Conservation (phyloP, 2,113 vertebrate genomes). For the Jaculus jaculus region DNA sequence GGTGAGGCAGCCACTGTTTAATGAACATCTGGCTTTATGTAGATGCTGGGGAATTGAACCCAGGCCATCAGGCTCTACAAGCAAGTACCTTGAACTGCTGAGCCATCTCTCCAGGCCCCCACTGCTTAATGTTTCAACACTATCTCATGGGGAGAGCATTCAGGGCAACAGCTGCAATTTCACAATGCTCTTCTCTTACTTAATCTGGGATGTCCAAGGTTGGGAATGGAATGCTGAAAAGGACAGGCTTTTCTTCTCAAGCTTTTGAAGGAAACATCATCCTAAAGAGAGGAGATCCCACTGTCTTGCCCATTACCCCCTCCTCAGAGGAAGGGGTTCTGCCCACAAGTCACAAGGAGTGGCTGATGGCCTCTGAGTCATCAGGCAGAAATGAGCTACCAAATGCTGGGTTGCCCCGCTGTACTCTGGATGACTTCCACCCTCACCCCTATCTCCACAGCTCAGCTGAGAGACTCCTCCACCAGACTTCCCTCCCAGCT, state of each 20-base stretch:
- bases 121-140: constrained; percentile 37
- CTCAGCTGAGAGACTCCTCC: neutral
- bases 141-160: neutral
- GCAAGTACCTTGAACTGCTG: too few species aligned
- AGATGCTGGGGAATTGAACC: too few species aligned
- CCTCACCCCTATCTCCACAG: neutral
- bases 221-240: neutral
- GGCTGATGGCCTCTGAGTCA: constrained; percentile 45
- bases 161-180: constrained; percentile 23
- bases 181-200: constrained; percentile 8
- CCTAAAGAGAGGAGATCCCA: neutral
- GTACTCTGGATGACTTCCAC: neutral
- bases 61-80: too few species aligned
- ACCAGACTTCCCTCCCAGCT: too few species aligned
- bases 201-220: neutral
- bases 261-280: neutral
- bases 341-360: constrained; percentile 41
- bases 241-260: neutral
- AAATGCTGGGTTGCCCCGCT: neutral
- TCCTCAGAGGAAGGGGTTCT: neutral
- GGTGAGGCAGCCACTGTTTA: neutral
- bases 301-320: neutral
- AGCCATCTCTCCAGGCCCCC: too few species aligned
- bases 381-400: neutral
- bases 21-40: neutral